Conservation (phyloP, 2,113 vertebrate genomes). For the Grammomys dolichurus region DNA sequence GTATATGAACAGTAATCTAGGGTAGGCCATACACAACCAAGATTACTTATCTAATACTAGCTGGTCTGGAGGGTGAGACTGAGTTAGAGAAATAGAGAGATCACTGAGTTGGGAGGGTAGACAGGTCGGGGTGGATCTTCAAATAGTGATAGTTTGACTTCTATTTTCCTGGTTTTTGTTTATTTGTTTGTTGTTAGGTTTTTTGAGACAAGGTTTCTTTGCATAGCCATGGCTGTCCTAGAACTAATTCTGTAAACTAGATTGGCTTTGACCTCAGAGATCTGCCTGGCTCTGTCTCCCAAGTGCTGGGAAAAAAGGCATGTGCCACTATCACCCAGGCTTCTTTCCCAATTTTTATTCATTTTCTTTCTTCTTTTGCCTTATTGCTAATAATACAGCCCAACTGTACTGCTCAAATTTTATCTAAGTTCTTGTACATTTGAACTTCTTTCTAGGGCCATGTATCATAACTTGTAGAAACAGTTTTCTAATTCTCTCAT, state of each 20-base stretch:
- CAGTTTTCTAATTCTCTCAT: not conserved
- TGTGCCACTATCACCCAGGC: no score
- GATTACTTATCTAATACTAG: not conserved
- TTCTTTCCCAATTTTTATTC: not conserved
- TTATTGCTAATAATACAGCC: not conserved
- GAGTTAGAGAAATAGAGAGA: not conserved
- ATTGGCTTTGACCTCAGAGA: no score
- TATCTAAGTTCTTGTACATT: not conserved
- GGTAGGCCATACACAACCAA: not conserved
- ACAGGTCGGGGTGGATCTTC: not conserved
- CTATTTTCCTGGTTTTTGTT: not conserved
- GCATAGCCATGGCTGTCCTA: not conserved
- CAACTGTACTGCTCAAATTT: constrained; percentile 3
- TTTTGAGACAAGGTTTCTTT: not conserved
- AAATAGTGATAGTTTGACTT: not conserved
- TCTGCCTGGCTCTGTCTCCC: not conserved
- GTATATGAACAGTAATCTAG: not conserved
- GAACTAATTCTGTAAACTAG: not conserved
- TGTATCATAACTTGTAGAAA: not conserved
- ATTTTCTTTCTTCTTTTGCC: not conserved
- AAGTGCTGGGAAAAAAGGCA: not conserved
- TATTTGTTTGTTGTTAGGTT: not conserved
- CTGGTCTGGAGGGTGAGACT: not conserved
- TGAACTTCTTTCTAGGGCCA: not conserved
- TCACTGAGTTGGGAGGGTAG: not conserved